These are phyloP conservation scores for Cheiracanthium punctorium DNA, from an alignment of 2,888 invertebrate species.

Conservation along the genomic window DNA sequence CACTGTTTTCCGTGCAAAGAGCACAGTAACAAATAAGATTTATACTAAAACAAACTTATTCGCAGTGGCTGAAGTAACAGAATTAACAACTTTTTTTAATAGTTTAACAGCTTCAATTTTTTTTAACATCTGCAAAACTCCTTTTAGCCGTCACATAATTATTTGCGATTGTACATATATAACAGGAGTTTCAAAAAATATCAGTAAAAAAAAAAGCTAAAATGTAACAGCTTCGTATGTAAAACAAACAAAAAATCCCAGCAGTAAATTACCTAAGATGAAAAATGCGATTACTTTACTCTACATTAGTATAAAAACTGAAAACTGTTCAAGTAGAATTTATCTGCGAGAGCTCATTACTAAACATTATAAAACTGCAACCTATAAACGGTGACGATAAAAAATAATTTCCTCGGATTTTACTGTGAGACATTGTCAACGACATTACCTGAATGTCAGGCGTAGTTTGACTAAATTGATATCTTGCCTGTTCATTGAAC, in stretches of 20 bases:
- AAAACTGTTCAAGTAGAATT: background rate
- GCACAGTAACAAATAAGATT: too few species aligned
- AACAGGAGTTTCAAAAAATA: too few species aligned
- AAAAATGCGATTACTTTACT: background rate
- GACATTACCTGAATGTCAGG: background rate
- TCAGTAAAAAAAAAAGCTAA: too few species aligned
- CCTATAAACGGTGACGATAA: background rate
- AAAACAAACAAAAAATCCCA: background rate
- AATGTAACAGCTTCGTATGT: background rate
- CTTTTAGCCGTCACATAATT: too few species aligned
- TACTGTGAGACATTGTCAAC: background rate
- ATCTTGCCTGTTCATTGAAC: slow-evolving; percentile 12
- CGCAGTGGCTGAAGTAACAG: too few species aligned
- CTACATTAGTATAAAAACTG: background rate
- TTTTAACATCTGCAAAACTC: too few species aligned
- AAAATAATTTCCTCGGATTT: slow-evolving; percentile 12
- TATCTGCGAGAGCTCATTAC: background rate
- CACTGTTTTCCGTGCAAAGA: too few species aligned
- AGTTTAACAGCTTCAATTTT: too few species aligned
- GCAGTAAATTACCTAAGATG: background rate
- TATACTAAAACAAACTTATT: too few species aligned
- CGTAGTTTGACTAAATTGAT: background rate
- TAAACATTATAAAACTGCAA: background rate
- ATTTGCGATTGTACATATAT: too few species aligned
- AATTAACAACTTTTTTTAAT: too few species aligned